Conservation (phyloP, 2,113 vertebrate genomes). For the Apteryx mantelli region DNA sequence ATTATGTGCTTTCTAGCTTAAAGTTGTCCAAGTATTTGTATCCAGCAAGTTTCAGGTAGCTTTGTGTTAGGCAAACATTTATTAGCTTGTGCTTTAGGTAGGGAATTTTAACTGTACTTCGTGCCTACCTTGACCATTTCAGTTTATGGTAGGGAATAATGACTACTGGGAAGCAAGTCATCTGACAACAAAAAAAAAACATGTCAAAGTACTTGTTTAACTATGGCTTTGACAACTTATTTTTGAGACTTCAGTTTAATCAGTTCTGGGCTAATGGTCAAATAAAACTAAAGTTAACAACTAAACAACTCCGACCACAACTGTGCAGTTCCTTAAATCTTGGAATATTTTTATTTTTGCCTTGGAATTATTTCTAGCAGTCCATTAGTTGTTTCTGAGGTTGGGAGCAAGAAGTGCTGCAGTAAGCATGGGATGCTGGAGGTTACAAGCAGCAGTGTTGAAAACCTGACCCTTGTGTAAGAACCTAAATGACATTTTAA, state of each 20-base stretch:
- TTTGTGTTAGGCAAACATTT: background rate
- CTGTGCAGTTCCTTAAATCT: background rate
- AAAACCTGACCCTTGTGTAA: background rate
- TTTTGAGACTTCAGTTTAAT: slow-evolving; percentile 14
- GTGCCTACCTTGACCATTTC: background rate
- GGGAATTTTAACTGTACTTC: background rate
- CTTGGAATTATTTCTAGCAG: background rate
- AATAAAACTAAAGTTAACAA: background rate
- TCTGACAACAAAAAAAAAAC: background rate
- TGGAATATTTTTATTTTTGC: background rate
- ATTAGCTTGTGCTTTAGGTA: background rate
- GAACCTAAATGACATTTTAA: background rate
- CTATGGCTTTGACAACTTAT: background rate
- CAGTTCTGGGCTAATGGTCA: background rate
- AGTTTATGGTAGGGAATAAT: background rate
- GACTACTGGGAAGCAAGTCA: background rate
- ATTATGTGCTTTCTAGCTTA: background rate
- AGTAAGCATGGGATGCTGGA: background rate
- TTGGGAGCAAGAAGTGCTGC: background rate
- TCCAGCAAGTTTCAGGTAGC: background rate
- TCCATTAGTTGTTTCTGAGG: background rate
- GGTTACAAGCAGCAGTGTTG: background rate
- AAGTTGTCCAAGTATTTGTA: background rate
- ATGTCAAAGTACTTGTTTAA: background rate
- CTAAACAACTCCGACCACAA: background rate